Base-by-base conservation (phyloP, 2,797 vertebrate species). In the Rhynchotus rufescens region DNA sequence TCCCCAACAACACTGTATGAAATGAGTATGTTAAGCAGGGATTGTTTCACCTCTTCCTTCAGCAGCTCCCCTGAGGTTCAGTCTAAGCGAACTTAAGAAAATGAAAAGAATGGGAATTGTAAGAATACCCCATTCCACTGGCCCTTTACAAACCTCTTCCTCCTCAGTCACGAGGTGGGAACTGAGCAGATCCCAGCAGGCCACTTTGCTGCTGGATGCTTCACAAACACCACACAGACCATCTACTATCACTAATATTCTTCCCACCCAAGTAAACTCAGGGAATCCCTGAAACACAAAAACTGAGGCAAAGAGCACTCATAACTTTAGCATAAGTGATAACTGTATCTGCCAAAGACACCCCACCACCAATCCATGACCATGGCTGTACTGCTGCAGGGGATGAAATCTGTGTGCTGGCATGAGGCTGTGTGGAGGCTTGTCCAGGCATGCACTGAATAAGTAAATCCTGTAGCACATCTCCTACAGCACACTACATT, bases 171-270 rank as follows among this genome's bases (percentile, higher is more conserved):
- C 28, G 2, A 32, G 47, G 20, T n/a, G 12, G 59, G 52, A 79
- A 16, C 65, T 49, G 64, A 40, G 8, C 11, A 1, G 6, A 10
- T 16, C 23, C 36, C 88, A 86, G 57, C 51, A 86, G 69, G 42
- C 56, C 22, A 10, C 1, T 0, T 6, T 77, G 34, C 61, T 78
- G 49, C 20, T 1, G 8, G 38, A 25, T 21, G 16, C 22, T 26
- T 84, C 60, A 64, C 0, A 0, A 84, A 17, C 45, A 32, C 22
- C 3, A 0, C 15, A 4, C 16, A 5, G 47, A 16, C 30, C 7
- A 32, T 44, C 44, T 67, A 44, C 36, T 21, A 44, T 36, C 25
- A 64, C 52, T 83, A 71, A 34, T 0, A 19, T 30, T 30, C 40
- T 4, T 9, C 51, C n/a, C n/a, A n/a, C n/a, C n/a, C 36, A 60